A percentile compares a stretch with the other conserved stretches of the same genome.
Evolutionary conservation across 2,113 vertebrate genomes (phyloP).

Genomic region (Grammomys dolichurus): DNA sequence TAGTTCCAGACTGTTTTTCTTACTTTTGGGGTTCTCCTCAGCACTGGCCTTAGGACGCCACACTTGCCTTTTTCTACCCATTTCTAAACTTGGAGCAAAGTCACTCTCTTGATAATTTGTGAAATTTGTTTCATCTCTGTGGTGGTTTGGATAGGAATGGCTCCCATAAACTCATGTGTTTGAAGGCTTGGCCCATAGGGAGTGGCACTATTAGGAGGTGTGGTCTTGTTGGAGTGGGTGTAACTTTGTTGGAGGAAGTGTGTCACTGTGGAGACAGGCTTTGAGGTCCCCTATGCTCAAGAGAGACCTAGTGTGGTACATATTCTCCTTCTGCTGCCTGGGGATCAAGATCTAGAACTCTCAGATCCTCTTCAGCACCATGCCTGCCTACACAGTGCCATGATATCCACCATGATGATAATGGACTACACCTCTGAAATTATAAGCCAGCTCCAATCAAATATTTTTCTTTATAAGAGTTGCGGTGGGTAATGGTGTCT

Average conservation of each 20-base stretch:
- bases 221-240: not conserved
- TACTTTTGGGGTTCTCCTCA: not conserved
- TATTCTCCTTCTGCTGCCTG: not conserved
- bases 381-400: not conserved
- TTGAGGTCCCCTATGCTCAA: not conserved
- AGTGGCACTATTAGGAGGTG: not conserved
- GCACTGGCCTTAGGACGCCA: not conserved
- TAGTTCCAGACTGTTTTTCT: not conserved
- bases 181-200: not conserved
- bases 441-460: not conserved
- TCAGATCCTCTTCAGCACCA: not conserved
- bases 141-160: not conserved
- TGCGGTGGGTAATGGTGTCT: not conserved
- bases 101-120: slow-evolving; percentile 29
- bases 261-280: not conserved
- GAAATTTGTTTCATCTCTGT: not conserved
- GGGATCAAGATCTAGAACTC: not conserved
- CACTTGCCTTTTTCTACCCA: not conserved
- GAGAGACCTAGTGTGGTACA: not conserved
- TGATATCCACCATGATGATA: not conserved
- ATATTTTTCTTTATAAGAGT: not conserved
- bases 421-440: not conserved
- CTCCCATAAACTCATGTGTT: not conserved
- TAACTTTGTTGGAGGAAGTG: not conserved
- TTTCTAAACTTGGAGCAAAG: not conserved